Evolutionary conservation across 2,113 vertebrate species (phyloP).

Genomic region (Dolichotis patagonum): DNA sequence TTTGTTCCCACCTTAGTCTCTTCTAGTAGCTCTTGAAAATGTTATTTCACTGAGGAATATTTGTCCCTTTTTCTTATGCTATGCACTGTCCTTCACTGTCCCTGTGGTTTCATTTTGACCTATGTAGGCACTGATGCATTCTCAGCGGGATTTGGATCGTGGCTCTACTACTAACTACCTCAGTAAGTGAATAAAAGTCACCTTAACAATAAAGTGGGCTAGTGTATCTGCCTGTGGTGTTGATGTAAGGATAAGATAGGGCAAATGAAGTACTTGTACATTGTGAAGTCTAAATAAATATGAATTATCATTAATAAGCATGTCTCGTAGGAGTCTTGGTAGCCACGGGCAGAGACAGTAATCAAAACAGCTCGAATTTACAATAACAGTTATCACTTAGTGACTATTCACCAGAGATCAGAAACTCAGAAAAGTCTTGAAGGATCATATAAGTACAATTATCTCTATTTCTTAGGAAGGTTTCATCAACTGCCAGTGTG

Average conservation of each 20-base stretch:
- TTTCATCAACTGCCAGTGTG: neutral
- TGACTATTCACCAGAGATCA: neutral
- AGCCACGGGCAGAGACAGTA: neutral
- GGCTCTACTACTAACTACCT: neutral
- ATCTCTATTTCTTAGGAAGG: neutral
- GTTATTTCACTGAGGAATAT: neutral
- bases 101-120: neutral
- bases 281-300: constrained; percentile 1
- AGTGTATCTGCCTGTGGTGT: neutral
- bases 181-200: neutral
- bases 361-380: neutral
- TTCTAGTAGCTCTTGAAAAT: neutral
- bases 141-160: neutral
- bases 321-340: neutral
- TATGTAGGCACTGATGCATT: neutral
- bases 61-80: neutral
- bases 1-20: neutral
- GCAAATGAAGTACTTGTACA: neutral
- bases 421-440: neutral
- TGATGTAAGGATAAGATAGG: neutral
- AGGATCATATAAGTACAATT: neutral
- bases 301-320: neutral
- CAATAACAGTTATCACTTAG: neutral
- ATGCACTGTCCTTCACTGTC: neutral
- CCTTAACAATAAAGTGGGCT: neutral